Conservation (phyloP, 2,113 vertebrate species). For the Willisornis vidua region DNA sequence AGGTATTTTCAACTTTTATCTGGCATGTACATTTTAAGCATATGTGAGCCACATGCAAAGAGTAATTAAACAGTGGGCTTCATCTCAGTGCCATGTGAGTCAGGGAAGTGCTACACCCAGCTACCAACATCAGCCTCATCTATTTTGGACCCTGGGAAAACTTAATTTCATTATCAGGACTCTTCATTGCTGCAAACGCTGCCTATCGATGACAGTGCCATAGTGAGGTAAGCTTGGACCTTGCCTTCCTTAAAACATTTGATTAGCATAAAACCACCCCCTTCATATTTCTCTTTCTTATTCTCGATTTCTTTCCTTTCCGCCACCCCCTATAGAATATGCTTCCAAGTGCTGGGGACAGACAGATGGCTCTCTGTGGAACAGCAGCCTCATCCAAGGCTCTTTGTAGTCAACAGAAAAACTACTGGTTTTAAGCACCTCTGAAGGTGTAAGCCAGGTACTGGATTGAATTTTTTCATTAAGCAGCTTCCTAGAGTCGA, state of each 20-base stretch:
- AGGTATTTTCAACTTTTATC: slow-evolving; percentile 22
- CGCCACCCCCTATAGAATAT: accelerated
- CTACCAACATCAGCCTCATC: not conserved
- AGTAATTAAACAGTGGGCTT: not conserved
- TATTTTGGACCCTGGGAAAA: slow-evolving; percentile 8
- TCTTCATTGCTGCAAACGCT: not conserved
- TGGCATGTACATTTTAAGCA: not conserved
- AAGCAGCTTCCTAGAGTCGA: not conserved
- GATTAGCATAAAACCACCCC: not conserved
- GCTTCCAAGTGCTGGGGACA: not conserved
- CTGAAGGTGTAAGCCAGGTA: not conserved
- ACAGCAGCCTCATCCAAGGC: not conserved
- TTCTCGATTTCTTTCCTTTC: not conserved
- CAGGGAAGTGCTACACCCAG: not conserved
- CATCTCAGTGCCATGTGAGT: not conserved
- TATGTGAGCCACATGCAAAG: not conserved
- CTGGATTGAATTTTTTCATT: not conserved
- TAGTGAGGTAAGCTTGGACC: slow-evolving; percentile 4
- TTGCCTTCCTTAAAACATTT: not conserved
- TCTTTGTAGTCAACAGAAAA: not conserved
- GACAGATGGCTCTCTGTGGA: not conserved
- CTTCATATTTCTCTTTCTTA: not conserved
- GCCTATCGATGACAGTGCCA: not conserved
- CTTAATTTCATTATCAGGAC: not conserved
- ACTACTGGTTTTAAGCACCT: not conserved